These are phyloP conservation scores for Cerastis rubricosa DNA, from an alignment of 2,888 invertebrate genomes.

Conservation along the genomic window DNA sequence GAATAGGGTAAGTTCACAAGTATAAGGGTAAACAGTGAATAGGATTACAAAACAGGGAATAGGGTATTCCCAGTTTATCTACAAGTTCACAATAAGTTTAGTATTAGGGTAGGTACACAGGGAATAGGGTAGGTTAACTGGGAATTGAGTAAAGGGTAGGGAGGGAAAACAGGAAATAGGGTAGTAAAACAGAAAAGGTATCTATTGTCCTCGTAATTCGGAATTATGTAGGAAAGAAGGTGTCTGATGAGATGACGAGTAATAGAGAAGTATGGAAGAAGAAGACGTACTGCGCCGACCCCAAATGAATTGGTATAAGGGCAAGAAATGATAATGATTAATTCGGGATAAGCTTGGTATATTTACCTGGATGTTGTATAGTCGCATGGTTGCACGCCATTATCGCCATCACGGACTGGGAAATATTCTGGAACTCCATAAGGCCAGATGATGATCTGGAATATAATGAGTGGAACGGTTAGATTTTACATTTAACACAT, in stretches of 20 bases:
- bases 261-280: too few relatives aligned
- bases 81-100: not conserved
- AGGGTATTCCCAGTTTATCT: not conserved
- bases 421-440: conserved; percentile 97
- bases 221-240: too few relatives aligned
- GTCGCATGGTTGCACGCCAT: conserved; percentile 99
- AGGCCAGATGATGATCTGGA: conserved; percentile 96
- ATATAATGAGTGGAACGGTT: conserved; percentile 24
- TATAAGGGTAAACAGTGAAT: not conserved
- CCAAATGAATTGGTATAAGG: too few relatives aligned
- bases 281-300: too few relatives aligned
- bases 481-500: not conserved
- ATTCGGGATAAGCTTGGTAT: not conserved
- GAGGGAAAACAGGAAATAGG: not conserved
- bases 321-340: too few relatives aligned
- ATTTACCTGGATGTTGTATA: conserved; percentile 97
- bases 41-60: not conserved
- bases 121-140: not conserved
- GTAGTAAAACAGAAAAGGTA: not conserved
- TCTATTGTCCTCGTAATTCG: not conserved
- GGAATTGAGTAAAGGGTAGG: not conserved
- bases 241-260: too few relatives aligned
- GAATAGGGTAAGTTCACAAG: too few relatives aligned
- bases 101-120: not conserved
- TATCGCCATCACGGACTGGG: conserved; percentile 98